Percentiles rank a stretch among this genome's conserved stretches.
These are phyloP conservation scores for Pseudomyrmex gracilis DNA, from an alignment of 1,140 invertebrate species.

Conservation along the genomic window DNA sequence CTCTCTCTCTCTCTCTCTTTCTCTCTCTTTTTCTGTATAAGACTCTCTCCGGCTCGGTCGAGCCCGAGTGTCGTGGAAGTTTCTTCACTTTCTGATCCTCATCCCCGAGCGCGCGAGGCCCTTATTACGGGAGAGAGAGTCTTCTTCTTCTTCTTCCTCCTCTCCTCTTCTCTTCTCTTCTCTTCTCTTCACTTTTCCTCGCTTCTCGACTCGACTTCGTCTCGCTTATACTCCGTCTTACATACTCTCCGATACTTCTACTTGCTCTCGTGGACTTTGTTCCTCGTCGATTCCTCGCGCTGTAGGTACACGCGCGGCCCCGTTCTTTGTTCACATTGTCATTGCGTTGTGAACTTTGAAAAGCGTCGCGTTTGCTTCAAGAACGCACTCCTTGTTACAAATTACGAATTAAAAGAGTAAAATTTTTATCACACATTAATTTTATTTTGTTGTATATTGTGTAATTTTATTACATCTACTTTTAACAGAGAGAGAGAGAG, in stretches of 20 bases:
- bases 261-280: constrained; percentile 6
- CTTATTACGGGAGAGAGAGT: constrained; percentile 46
- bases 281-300: not conserved
- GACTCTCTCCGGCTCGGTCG: not conserved
- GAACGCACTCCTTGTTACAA: no score
- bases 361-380: no score
- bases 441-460: no score
- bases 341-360: not conserved
- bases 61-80: constrained; percentile 40
- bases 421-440: no score
- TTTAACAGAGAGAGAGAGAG: no score
- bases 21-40: constrained; percentile 16
- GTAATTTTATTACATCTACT: no score
- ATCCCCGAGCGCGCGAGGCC: constrained; percentile 23
- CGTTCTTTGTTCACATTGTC: not conserved
- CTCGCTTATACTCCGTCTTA: constrained; percentile 19
- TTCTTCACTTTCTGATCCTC: constrained; percentile 36
- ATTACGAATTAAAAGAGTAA: no score
- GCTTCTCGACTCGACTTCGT: constrained; percentile 25
- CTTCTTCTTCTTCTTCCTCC: not conserved
- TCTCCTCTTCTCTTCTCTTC: not conserved
- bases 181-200: not conserved
- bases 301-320: not conserved
- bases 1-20: not conserved
- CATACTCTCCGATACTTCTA: constrained; percentile 7